Percentiles rank a stretch among this genome's conserved stretches.
phyloP scores from a whole-genome alignment of 1,140 invertebrate genomes.

The Diplogasteroides magnus region DNA sequence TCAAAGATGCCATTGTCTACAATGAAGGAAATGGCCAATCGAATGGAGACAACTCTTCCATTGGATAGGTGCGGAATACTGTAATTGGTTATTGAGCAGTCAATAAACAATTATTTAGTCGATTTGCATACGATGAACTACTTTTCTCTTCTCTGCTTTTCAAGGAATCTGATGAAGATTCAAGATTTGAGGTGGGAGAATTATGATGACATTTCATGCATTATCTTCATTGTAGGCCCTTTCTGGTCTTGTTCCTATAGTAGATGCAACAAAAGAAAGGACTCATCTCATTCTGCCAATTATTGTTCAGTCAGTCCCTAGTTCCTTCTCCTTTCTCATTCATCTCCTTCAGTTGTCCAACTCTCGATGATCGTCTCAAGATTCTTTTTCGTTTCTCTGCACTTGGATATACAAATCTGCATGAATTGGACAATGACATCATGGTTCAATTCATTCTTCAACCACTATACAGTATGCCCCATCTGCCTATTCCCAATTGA shows the following conservation, averaged over 20 bases:
- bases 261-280: neutral
- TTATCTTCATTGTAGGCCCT: neutral
- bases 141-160: neutral
- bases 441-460: neutral
- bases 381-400: neutral
- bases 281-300: neutral
- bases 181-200: neutral
- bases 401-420: neutral
- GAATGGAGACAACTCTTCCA: neutral
- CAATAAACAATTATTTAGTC: neutral
- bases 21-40: neutral
- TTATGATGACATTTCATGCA: neutral
- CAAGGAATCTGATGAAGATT: neutral
- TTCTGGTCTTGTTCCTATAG: neutral
- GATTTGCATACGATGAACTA: neutral
- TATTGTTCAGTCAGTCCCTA: neutral
- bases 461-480: neutral
- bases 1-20: neutral
- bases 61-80: neutral
- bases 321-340: neutral
- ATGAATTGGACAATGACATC: neutral
- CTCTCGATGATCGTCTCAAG: neutral
- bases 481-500: neutral
- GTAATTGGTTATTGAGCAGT: neutral
- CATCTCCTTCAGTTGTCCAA: neutral